Evolutionary conservation across 37 sponge, comb jelly and placozoan species (phyloP).

Genomic region (Hexactinellida sp.): DNA sequence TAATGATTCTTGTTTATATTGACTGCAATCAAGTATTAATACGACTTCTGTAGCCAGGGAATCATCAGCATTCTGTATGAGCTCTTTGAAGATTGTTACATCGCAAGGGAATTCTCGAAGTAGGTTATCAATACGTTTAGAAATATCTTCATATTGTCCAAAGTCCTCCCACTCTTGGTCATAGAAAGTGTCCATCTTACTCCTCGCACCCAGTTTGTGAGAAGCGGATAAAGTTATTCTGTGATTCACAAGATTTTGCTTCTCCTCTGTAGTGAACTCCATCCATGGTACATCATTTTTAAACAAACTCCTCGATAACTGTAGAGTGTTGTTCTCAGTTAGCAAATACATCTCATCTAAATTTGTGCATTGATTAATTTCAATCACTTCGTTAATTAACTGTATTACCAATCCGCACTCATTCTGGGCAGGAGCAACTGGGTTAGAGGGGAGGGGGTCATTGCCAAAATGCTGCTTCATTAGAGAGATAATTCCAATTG

Average conservation of each 20-base stretch:
- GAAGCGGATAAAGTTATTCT: neutral
- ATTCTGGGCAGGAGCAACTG: neutral
- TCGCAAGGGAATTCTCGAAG: constrained; percentile 46
- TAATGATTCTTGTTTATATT: constrained; percentile 18
- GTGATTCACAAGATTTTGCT: neutral
- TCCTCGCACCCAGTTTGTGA: neutral
- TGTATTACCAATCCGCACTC: neutral
- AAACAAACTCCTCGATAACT: neutral
- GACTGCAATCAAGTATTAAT: constrained; percentile 39
- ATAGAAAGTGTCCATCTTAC: neutral
- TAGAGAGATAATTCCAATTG: neutral
- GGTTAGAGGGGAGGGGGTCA: neutral
- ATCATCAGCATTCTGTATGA: constrained; percentile 75
- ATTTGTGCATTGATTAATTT: neutral
- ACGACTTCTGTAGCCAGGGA: constrained; percentile 48
- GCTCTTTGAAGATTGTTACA: constrained; percentile 46
- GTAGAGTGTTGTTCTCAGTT: neutral
- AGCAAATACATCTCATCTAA: neutral
- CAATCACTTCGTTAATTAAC: neutral
- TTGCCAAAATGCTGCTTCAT: neutral
- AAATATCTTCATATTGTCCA: constrained; percentile 60
- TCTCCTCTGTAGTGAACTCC: neutral
- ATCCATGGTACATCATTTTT: neutral
- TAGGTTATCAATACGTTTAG: constrained; percentile 44
- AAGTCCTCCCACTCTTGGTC: constrained; percentile 26